A percentile compares a stretch with the other conserved stretches of the same genome.
Conservation (phyloP, 2,797 vertebrate genomes). For the Staurois parvus region DNA sequence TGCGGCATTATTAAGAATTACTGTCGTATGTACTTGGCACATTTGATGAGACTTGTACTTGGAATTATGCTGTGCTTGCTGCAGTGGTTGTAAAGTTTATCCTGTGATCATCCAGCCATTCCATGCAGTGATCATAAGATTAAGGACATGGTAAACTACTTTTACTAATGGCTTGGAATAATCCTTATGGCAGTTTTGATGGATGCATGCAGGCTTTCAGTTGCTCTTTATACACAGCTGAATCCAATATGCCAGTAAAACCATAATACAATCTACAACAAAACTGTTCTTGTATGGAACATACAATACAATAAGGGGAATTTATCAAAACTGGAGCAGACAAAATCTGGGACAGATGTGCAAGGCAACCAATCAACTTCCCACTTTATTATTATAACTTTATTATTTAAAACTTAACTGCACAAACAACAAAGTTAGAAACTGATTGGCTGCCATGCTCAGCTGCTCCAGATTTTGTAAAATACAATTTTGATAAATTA, state of each 20-base stretch:
- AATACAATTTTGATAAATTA: too few species aligned
- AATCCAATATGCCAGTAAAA: not conserved
- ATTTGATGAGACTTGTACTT: not conserved
- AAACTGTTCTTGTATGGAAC: not conserved
- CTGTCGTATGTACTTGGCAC: not conserved
- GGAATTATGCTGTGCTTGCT: not conserved
- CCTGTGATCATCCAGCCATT: constrained; percentile 8
- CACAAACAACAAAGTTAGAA: too few species aligned
- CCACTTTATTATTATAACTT: too few species aligned
- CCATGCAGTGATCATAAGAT: constrained; percentile 1
- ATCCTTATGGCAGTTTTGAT: not conserved
- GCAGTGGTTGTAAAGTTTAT: constrained; percentile 11
- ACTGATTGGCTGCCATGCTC: too few species aligned
- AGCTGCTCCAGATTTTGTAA: too few species aligned
- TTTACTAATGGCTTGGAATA: constrained; percentile 33
- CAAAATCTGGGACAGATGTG: too few species aligned
- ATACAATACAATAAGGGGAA: not conserved
- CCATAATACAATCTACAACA: not conserved
- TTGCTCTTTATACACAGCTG: not conserved
- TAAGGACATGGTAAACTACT: constrained; percentile 24
- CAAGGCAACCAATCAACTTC: too few species aligned
- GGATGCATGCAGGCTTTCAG: not conserved
- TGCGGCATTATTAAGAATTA: not conserved
- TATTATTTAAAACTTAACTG: too few species aligned
- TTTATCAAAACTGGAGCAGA: too few species aligned